phyloP scores from a whole-genome alignment of 2,113 vertebrate genomes.

The Oreochromis spilurus region DNA sequence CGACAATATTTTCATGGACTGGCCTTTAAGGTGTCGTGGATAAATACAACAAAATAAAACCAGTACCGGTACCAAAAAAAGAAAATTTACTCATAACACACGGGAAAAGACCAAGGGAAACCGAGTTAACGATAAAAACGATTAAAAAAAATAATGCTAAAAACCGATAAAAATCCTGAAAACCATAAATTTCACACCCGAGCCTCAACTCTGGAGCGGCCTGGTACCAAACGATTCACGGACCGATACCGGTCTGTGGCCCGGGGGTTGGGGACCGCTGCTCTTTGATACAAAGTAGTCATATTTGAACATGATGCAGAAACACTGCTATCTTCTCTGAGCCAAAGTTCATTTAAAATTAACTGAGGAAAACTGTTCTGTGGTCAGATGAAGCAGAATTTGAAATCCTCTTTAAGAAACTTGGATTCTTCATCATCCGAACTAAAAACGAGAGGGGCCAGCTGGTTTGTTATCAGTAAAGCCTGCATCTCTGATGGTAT shows the following conservation, averaged over 20 bases:
- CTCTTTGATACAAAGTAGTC: neutral
- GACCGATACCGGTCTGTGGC: fast-evolving
- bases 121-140: neutral
- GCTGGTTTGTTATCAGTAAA: neutral
- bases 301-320: neutral
- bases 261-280: neutral
- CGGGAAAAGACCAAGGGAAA: neutral
- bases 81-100: neutral
- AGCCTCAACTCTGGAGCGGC: neutral
- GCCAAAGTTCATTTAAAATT: neutral
- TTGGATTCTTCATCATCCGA: neutral
- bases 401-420: neutral
- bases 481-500: neutral
- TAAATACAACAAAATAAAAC: neutral
- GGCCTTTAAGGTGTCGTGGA: neutral
- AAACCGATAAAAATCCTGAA: neutral
- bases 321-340: neutral
- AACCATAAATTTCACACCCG: neutral
- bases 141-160: neutral
- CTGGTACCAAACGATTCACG: neutral
- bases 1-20: neutral
- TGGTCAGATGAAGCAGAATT: neutral
- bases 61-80: neutral
- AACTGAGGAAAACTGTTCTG: neutral
- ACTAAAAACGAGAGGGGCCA: neutral